Evolutionary conservation across 2,113 vertebrate genomes (phyloP).

Genomic region (Numenius arquata): DNA sequence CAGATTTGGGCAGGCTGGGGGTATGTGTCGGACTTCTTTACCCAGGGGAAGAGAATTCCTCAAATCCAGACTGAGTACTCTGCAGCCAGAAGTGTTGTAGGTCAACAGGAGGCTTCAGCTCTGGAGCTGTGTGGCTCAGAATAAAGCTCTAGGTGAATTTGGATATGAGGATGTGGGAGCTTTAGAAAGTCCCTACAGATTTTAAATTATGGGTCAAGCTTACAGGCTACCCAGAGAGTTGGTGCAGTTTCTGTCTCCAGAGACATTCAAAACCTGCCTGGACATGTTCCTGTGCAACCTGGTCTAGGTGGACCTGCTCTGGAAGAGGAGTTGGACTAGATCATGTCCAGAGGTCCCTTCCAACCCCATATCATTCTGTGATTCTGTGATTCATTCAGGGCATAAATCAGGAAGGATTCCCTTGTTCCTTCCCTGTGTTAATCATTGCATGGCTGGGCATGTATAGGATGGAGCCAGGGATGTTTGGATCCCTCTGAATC

Average conservation of each 20-base stretch:
- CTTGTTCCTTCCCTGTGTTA: background rate
- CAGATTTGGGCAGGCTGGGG: background rate
- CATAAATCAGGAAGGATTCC: background rate
- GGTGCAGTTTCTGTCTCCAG: too few relatives aligned
- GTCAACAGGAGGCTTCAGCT: background rate
- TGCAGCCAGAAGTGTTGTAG: background rate
- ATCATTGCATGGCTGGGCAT: background rate
- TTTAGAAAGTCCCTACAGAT: background rate
- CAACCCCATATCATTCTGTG: too few relatives aligned
- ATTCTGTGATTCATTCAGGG: background rate
- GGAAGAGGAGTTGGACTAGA: too few relatives aligned
- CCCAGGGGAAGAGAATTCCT: background rate
- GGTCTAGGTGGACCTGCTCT: too few relatives aligned
- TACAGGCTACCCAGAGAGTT: too few relatives aligned
- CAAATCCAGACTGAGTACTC: background rate
- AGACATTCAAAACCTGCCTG: too few relatives aligned
- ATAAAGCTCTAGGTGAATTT: background rate
- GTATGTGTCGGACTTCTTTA: background rate
- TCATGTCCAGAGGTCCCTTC: too few relatives aligned
- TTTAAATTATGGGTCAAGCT: background rate
- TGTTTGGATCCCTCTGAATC: background rate
- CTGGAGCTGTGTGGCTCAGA: background rate
- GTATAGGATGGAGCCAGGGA: background rate
- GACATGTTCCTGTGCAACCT: too few relatives aligned
- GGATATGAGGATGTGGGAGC: background rate